Conservation (phyloP, 2,113 vertebrate genomes). For the cat (Felis catus) region DNA sequence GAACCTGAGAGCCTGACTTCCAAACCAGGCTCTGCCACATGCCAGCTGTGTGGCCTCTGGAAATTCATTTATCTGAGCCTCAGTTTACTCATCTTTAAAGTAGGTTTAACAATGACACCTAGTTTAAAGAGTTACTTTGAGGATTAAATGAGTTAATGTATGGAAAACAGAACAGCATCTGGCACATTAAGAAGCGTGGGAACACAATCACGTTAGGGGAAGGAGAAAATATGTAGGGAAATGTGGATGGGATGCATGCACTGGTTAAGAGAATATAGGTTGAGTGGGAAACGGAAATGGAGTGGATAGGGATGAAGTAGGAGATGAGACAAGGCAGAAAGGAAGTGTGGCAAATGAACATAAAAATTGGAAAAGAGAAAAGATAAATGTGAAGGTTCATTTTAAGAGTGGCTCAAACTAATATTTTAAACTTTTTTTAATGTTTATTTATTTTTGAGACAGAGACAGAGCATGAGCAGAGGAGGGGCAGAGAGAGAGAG, state of each 20-base stretch:
- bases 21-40: not conserved
- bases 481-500: no score
- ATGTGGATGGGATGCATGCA: not conserved
- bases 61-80: not conserved
- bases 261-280: not conserved
- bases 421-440: not conserved
- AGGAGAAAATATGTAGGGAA: not conserved
- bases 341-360: not conserved
- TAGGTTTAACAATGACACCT: not conserved
- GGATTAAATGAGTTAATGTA: not conserved
- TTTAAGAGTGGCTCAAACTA: not conserved
- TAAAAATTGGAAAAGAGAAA: not conserved
- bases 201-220: not conserved
- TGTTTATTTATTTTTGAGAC: no score
- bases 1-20: not conserved
- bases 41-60: not conserved
- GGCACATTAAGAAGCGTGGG: not conserved
- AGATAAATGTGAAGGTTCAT: not conserved
- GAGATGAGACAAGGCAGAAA: not conserved
- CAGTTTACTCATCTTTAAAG: not conserved
- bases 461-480: no score
- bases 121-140: not conserved
- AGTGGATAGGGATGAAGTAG: not conserved
- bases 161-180: not conserved
- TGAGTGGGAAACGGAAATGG: not conserved